Evolutionary conservation across 2,113 vertebrate species (phyloP), one percentile per base, ranked within the genome.

Genomic region (Edolisoma coerulescens): DNA sequence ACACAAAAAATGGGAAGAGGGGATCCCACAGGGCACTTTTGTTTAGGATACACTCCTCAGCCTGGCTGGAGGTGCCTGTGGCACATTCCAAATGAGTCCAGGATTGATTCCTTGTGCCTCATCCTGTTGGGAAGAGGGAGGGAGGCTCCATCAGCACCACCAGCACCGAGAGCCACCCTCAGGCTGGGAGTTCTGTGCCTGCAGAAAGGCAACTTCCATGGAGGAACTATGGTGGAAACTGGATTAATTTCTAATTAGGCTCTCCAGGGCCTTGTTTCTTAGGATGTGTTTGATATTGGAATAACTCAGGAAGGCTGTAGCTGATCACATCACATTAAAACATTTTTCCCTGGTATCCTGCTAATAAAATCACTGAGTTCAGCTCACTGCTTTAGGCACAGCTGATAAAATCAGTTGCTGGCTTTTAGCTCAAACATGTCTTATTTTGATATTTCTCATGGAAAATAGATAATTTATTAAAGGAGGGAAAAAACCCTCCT

Each of bases 61-160:
- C 57, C 61, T 18, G 39, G 22, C 56, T 71, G 7, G 73, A 76
- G 73, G 21, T 41, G 77, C 44, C 39, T 4, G 18, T 57, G 78
- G 68, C 60, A 19, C 1, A 0, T 23, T 37, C 68, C 42, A 61
- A 7, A 57, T 1, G 60, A 83, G 39, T 0, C 3, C 45, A 54
- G 32, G 10, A 7, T 11, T 9, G 44, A 9, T 49, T 87, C 57
- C 90, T 75, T 21, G 21, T 37, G 77, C 61, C 45, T 74, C 33
- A 12, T 52, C 7, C 67, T 33, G 1, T 5, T 24, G 32, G 71
- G 7, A 1, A 35, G 54, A 7, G 35, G 47, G 47, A 63, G 33
- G 82, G 70, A 90, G 28, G 28, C 80, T n/a, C 7, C 39, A n/a
- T 42, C 42, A 59, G 75, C 41, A 24, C 65, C 90, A 45, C 61